Conservation (phyloP, 2,113 vertebrate species). For the Hassar affinis region DNA sequence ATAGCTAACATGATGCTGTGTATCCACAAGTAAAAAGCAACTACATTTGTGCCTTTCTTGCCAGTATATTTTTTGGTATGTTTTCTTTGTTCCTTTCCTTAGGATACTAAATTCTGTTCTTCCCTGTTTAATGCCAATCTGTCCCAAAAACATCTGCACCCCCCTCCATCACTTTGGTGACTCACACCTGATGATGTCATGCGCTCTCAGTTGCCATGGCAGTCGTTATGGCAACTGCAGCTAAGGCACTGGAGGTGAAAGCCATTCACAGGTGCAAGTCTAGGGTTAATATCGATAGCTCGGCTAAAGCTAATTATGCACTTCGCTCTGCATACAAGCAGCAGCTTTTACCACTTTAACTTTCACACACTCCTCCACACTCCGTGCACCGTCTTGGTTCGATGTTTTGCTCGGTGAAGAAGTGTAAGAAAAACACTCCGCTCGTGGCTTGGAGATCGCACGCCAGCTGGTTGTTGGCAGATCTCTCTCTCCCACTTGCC, state of each 20-base stretch:
- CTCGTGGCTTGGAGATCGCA: constrained; percentile 12
- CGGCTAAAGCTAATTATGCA: constrained; percentile 43
- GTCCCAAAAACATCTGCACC: constrained; percentile 41
- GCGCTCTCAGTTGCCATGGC: constrained; percentile 64
- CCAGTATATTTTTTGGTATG: neutral
- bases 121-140: constrained; percentile 24
- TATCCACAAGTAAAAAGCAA: neutral
- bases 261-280: constrained; percentile 42
- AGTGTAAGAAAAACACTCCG: constrained; percentile 24
- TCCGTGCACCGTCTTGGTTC: constrained; percentile 5
- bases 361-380: constrained; percentile 28
- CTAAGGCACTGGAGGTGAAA: constrained; percentile 49
- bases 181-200: constrained; percentile 69
- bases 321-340: neutral
- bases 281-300: constrained; percentile 52
- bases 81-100: neutral
- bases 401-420: constrained; percentile 21
- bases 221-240: constrained; percentile 63
- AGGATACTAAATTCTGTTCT: constrained; percentile 5
- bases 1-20: neutral
- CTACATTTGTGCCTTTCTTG: neutral
- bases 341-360: constrained; percentile 1
- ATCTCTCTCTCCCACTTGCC: constrained; percentile 40
- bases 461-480: constrained; percentile 41
- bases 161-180: constrained; percentile 47